Evolutionary conservation across 2,888 invertebrate species (phyloP).

Genomic region (Microctonus brassicae): DNA sequence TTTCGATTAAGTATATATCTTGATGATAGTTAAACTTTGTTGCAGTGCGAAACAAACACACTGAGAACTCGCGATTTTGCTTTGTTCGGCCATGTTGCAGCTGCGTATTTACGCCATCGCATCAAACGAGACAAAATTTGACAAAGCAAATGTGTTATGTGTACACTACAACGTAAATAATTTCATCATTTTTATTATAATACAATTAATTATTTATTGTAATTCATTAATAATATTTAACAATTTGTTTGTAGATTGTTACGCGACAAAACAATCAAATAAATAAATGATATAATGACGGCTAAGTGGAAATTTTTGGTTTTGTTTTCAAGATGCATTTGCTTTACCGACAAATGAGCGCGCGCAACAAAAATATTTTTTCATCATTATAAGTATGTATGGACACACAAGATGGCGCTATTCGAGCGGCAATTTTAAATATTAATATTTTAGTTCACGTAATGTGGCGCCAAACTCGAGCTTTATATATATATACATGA

Average conservation of each 20-base stretch:
- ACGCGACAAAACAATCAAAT: conserved; percentile 11
- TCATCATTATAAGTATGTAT: neutral
- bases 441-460: no score
- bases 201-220: neutral
- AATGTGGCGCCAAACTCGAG: no score
- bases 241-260: neutral
- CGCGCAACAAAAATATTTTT: neutral
- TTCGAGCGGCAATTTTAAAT: neutral
- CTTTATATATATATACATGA: no score
- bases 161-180: neutral
- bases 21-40: conserved; percentile 5
- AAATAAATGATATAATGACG: neutral
- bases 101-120: conserved; percentile 59
- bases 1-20: neutral
- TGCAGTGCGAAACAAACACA: conserved; percentile 28
- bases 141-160: neutral
- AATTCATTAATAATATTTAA: neutral
- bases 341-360: neutral
- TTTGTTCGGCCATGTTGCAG: conserved; percentile 65
- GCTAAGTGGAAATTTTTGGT: conserved; percentile 17
- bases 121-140: neutral
- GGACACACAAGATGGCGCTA: neutral
- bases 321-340: neutral
- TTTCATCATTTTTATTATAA: no score
- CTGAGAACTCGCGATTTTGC: conserved; percentile 42